phyloP scores from a whole-genome alignment of 2,113 vertebrate genomes.

The Hippocampus mohnikei region DNA sequence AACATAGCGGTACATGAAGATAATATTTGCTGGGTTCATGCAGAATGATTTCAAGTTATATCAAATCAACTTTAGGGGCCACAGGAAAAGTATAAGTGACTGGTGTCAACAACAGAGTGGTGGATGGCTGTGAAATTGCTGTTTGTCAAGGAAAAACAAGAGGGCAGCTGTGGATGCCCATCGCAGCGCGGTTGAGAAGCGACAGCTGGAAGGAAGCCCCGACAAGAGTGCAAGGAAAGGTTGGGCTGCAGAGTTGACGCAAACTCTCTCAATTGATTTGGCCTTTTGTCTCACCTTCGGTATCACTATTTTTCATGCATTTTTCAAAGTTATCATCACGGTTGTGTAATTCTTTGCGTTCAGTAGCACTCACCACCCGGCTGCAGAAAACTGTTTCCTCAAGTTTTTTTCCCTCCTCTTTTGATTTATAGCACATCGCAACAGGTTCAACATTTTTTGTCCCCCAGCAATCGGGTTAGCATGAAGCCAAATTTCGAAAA shows the following conservation, averaged over 20 bases:
- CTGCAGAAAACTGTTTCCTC: background rate
- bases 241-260: slow-evolving; percentile 33
- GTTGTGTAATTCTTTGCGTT: slow-evolving; percentile 19
- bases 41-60: background rate
- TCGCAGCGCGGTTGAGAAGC: slow-evolving; percentile 58
- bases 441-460: slow-evolving; percentile 34
- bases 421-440: slow-evolving; percentile 34
- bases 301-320: slow-evolving; percentile 25
- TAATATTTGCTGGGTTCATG: background rate
- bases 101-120: slow-evolving; percentile 59
- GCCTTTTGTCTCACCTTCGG: slow-evolving; percentile 50
- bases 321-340: slow-evolving; percentile 44
- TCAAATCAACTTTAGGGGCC: slow-evolving; percentile 5
- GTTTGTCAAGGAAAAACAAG: slow-evolving; percentile 74
- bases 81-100: slow-evolving; percentile 29
- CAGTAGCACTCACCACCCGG: background rate
- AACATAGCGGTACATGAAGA: slow-evolving; percentile 2
- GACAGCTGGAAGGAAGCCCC: slow-evolving; percentile 88
- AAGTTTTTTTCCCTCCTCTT: slow-evolving; percentile 8
- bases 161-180: slow-evolving; percentile 75
- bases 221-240: slow-evolving; percentile 63
- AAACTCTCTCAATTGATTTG: slow-evolving; percentile 51
- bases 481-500: slow-evolving; percentile 40
- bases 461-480: slow-evolving; percentile 42
- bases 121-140: slow-evolving; percentile 72